A percentile compares a stretch with the other conserved stretches of the same genome.
Evolutionary conservation across 2,113 vertebrate species (phyloP).

Genomic region (Collichthys lucidus): DNA sequence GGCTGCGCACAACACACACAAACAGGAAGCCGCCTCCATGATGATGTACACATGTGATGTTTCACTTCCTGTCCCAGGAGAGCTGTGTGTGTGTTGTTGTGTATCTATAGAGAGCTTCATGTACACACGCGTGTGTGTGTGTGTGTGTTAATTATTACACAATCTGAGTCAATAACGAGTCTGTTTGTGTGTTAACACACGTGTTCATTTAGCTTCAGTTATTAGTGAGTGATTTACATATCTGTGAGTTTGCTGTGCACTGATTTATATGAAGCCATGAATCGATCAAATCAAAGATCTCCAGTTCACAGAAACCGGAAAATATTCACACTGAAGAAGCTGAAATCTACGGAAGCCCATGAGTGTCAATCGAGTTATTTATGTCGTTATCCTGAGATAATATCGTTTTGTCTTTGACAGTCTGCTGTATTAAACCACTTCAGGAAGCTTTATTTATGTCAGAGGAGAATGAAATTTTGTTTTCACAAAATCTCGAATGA

Average conservation of each 20-base stretch:
- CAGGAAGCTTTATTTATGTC: too few species aligned
- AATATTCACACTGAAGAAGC: too few species aligned
- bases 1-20: background rate
- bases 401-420: too few species aligned
- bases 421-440: too few species aligned
- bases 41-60: background rate
- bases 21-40: background rate
- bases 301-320: too few species aligned
- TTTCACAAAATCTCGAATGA: too few species aligned
- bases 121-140: background rate
- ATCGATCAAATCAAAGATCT: too few species aligned
- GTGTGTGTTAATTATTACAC: background rate
- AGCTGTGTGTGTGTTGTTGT: background rate
- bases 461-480: too few species aligned
- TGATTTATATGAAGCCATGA: too few species aligned
- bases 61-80: constrained; percentile 18
- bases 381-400: too few species aligned
- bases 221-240: constrained; percentile 22
- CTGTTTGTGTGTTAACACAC: constrained; percentile 18
- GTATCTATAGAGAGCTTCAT: background rate
- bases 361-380: too few species aligned
- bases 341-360: too few species aligned
- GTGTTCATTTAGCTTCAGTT: constrained; percentile 27
- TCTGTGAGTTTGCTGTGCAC: background rate
- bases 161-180: constrained; percentile 12